These are phyloP conservation scores for Harpagus bidentatus DNA, from an alignment of 2,113 vertebrate genomes.

Conservation along the genomic window DNA sequence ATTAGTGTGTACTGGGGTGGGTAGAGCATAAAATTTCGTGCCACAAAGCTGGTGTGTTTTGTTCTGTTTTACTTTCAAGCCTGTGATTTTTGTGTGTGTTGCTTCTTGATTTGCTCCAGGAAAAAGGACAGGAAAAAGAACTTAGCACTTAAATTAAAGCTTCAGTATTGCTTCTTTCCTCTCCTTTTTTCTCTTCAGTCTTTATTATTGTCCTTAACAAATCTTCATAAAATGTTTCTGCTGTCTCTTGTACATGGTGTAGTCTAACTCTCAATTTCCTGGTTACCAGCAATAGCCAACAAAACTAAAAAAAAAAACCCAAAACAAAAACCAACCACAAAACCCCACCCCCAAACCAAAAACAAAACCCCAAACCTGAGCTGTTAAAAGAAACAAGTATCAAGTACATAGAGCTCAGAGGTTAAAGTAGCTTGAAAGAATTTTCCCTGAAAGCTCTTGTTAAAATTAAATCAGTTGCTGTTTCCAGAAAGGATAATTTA, in stretches of 20 bases:
- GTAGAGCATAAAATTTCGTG: background rate
- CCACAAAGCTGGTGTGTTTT: background rate
- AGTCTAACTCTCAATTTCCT: background rate
- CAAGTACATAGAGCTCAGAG: background rate
- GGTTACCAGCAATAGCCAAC: background rate
- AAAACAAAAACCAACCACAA: background rate
- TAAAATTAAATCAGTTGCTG: background rate
- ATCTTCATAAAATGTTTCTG: background rate
- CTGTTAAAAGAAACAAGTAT: background rate
- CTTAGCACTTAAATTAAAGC: background rate
- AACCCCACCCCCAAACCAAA: background rate
- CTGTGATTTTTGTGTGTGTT: background rate
- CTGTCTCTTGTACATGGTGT: background rate
- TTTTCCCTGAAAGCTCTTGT: background rate
- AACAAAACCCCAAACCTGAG: background rate
- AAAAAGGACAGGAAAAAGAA: background rate
- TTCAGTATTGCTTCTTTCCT: background rate
- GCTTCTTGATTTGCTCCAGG: background rate
- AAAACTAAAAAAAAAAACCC: background rate
- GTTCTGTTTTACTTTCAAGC: background rate
- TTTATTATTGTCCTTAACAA: background rate
- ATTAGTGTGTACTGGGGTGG: background rate
- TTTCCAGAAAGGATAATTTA: background rate
- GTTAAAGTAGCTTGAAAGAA: background rate
- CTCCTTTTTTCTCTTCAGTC: background rate